Evolutionary conservation across 2,797 vertebrate genomes (phyloP), one percentile per base, ranked within the genome.

Genomic region (Lithobates pipiens): DNA sequence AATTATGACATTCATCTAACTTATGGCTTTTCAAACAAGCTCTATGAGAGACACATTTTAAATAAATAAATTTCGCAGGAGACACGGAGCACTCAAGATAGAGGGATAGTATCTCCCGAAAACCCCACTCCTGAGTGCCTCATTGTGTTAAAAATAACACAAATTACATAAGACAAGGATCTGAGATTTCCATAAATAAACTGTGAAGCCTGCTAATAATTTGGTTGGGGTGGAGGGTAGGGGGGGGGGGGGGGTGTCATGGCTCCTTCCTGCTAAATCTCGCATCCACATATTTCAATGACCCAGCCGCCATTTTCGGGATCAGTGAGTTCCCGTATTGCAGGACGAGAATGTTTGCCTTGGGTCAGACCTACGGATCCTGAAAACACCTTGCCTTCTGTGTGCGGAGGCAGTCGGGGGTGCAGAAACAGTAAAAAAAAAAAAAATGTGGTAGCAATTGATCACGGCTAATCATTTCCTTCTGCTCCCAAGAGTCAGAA

Each of bases 361-460:
- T 76, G 85, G 85, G 84, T 82, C 85, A 71, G 29, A 44, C 71
- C 74, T 71, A 61, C 42, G 27, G 27, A 67, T 21, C 71, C 44
- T 69, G 63, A 44, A 44, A 76, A 85, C 84, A 80, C 77, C 79
- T 67, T 32, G 21, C 39, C 61, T 54, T 70, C 70, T 70, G 74
- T 70, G 73, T 15, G 27, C 15, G 27, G 67, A 54, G 57, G 57
- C 39, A 39, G 39, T 6, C 39, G 8, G 44, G 42, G 44, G 10
- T 44, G 65, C 79, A 86, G 85, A 68, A 77, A 61, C 67, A n/a
- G 72, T 39, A 13, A 67, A 76, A 65, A 80, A 73, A 80, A 73
- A 32, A 87, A 79, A 90, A 90, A 91, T 89, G 80, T 88, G 90
- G 88, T 75, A 90, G 90, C 90, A 90, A 92, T 91, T 93, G 91